Evolutionary conservation across 2,888 invertebrate genomes (phyloP), one percentile per base, ranked within the genome.

Genomic region (Athetis lepigone): DNA sequence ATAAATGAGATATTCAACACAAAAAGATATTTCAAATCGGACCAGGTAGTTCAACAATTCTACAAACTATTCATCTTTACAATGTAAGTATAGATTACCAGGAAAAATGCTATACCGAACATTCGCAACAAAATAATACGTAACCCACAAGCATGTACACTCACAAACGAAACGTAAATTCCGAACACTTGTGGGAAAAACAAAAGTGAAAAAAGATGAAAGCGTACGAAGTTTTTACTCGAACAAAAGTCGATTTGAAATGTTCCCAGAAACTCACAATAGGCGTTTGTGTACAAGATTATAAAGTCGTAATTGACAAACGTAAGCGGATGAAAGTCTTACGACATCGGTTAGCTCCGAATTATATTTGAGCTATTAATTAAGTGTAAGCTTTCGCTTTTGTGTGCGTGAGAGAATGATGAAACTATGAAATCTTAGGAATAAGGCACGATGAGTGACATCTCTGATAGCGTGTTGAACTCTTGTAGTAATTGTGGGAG

Each of bases 201-300:
- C 86, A 89, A 88, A 87, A 89, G 88, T 84, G 83, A 83, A 85
- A 87, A 87, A 82, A 88, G 84, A 88, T 88, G 89, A 88, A 89
- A 88, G 89, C 83, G 74, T 73, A 75, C 78, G 69, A 78, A 70
- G 25, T 70, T 70, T 82, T 84, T 84, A 83, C 62, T 47, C 42
- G 63, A 77, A 81, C 82, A 81, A 80, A 81, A 77, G 80, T 77
- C 72, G 63, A 63, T 78, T 69, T 70, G 66, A 59, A 69, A 64
- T 50, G 67, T 82, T 81, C 82, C 75, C 81, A 77, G 69, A 70
- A 54, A 63, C 68, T 51, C 39, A 78, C 78, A 82, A 81, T 82
- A 54, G 65, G 23, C 45, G 65, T 67, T 81, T 77, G 74, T 75
- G 60, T 69, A 70, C 47, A 58, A 67, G 78, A 80, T 77, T 78